phyloP scores from a whole-genome alignment of 2,888 invertebrate genomes.

The Ethmia dodecea region DNA sequence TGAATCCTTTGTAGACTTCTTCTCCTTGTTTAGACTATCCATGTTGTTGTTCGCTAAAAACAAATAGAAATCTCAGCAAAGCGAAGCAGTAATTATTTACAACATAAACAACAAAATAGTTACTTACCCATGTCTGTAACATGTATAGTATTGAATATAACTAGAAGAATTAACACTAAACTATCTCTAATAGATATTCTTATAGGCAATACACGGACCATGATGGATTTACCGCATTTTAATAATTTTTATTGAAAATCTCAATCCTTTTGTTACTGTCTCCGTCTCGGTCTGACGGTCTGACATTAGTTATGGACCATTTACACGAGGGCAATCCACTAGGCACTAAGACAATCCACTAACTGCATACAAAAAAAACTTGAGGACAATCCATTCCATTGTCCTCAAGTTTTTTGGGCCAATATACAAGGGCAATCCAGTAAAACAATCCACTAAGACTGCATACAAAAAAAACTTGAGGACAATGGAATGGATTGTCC shows the following conservation, averaged over 20 bases:
- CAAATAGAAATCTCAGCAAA: not conserved
- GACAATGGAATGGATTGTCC: no score
- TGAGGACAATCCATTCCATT: no score
- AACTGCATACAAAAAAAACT: no score
- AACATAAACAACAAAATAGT: not conserved
- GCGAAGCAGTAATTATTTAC: not conserved
- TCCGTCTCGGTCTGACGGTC: no score
- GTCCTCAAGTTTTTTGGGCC: no score
- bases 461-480: no score
- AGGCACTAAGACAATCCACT: no score
- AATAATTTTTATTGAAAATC: not conserved
- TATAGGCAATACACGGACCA: slow-evolving; percentile 46
- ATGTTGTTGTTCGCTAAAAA: slow-evolving; percentile 76
- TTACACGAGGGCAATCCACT: no score
- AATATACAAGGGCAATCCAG: no score
- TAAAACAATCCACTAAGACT: no score
- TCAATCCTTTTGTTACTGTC: not conserved
- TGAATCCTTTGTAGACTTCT: slow-evolving; percentile 60
- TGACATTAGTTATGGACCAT: no score
- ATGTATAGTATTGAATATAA: slow-evolving; percentile 69
- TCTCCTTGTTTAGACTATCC: slow-evolving; percentile 71
- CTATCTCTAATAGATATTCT: slow-evolving; percentile 57
- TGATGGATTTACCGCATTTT: slow-evolving; percentile 26
- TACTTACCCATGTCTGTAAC: slow-evolving; percentile 67
- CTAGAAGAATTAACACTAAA: slow-evolving; percentile 59